phyloP scores from a whole-genome alignment of 2,888 invertebrate species.

The Spodoptera picta region DNA sequence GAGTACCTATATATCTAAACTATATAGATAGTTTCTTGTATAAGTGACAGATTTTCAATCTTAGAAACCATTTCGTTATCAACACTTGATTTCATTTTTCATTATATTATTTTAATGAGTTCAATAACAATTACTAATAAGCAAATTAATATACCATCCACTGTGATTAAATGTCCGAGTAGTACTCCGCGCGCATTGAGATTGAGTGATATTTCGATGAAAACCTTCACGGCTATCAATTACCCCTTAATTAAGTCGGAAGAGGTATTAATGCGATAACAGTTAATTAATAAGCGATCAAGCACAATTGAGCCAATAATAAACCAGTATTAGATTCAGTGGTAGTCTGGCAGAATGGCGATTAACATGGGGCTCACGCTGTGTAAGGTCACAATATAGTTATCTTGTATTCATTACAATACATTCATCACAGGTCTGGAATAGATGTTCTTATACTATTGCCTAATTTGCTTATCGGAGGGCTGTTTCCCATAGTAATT shows the following conservation, averaged over 20 bases:
- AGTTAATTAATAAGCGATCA: slow-evolving; percentile 70
- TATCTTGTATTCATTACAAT: slow-evolving; percentile 20
- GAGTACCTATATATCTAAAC: neutral
- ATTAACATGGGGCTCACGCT: slow-evolving; percentile 61
- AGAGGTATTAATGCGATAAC: slow-evolving; percentile 70
- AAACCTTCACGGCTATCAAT: slow-evolving; percentile 59
- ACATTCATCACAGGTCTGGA: no score
- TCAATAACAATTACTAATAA: no score
- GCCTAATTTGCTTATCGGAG: no score
- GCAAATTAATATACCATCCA: neutral
- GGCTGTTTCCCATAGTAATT: no score
- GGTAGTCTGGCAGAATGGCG: slow-evolving; percentile 53
- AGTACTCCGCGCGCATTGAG: slow-evolving; percentile 1
- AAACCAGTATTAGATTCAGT: slow-evolving; percentile 55
- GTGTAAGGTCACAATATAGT: slow-evolving; percentile 61
- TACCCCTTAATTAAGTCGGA: slow-evolving; percentile 65
- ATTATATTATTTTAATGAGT: no score
- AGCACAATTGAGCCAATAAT: slow-evolving; percentile 60
- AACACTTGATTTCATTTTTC: no score
- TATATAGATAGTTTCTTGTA: no score
- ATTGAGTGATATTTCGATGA: slow-evolving; percentile 39
- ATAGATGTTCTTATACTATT: no score
- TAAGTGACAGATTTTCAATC: no score
- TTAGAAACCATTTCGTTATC: no score
- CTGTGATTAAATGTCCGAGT: slow-evolving; percentile 16